Base-by-base conservation (phyloP, 2,113 vertebrate species). In the Brachyhypopomus gauderio region DNA sequence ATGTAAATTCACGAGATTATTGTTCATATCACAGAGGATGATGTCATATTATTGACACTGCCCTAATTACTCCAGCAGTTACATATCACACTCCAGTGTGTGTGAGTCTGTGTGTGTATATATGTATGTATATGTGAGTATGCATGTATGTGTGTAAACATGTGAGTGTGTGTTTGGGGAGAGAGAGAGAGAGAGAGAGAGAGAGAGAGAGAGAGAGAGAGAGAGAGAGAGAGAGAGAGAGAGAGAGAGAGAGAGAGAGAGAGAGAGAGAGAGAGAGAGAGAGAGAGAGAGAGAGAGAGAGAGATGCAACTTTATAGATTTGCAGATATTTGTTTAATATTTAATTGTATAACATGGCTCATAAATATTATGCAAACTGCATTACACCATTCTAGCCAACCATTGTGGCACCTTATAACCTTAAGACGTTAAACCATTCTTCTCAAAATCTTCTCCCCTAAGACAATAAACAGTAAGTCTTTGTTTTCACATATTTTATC, bases 11-110 rank as follows among this genome's bases (percentile, higher is more conserved):
- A 48, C 14, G 34, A 22, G 17, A 27, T 27, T 72, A 59, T 72
- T 55, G 34, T 34, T 66, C 79, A 75, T 38, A 81, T 88, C 79
- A 83, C 75, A 67, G 73, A 70, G 64, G 67, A 59, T 56, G 60
- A 79, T 82, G 70, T 78, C 75, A 84, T 60, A 83, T 85, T 81
- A 85, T 72, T 25, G 36, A 62, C 23, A 52, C 30, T 69, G 48
- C 22, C 52, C 52, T 79, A 81, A 69, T 69, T 34, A 67, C 4
- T 77, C 27, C 34, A 83, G 27, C 72, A 67, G 73, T 20, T 59
- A 60, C 58, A 85, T 64, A 80, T 80, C 30, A 22, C 64, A 56
- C 16, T 3, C 7, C 60, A 56, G 25, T 41, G 20, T 55, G 38
- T 69, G 30, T 20, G 34, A 17, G 2, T 5, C 20, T 12, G 9